Evolutionary conservation across 37 sponge, comb jelly and placozoan genomes (phyloP).

Genomic region (Agelas oroides): DNA sequence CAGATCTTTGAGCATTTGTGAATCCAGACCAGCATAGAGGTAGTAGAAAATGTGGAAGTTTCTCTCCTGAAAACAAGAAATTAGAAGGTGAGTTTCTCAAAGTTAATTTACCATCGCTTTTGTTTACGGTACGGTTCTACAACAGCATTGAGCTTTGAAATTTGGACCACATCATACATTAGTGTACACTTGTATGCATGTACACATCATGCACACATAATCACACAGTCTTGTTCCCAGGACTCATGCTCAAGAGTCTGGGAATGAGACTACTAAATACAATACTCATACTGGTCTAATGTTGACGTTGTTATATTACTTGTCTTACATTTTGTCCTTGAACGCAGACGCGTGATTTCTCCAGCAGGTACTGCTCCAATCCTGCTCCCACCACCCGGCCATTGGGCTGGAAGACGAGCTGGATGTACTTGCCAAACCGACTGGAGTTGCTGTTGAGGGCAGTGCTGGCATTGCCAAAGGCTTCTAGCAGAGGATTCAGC

Average conservation of each 20-base stretch:
- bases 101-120: no score
- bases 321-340: conserved; percentile 28
- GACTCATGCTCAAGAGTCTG: no score
- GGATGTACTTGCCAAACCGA: conserved; percentile 84
- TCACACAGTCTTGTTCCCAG: no score
- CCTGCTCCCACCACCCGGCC: conserved; percentile 76
- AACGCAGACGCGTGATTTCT: conserved; percentile 82
- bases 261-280: no score
- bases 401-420: conserved; percentile 64
- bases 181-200: not conserved
- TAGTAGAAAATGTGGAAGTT: conserved; percentile 91
- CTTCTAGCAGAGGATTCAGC: conserved; percentile 81
- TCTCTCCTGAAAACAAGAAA: conserved; percentile 47
- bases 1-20: conserved; percentile 25
- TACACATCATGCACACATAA: no score
- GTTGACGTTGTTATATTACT: no score
- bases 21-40: conserved; percentile 70
- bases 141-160: no score
- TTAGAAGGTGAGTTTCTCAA: not conserved
- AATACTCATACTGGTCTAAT: no score
- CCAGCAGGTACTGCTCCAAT: conserved; percentile 80
- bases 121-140: no score
- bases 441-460: conserved; percentile 78
- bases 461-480: conserved; percentile 86
- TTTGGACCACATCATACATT: no score